Conservation (phyloP, 2,113 vertebrate genomes). For the Castor canadensis region DNA sequence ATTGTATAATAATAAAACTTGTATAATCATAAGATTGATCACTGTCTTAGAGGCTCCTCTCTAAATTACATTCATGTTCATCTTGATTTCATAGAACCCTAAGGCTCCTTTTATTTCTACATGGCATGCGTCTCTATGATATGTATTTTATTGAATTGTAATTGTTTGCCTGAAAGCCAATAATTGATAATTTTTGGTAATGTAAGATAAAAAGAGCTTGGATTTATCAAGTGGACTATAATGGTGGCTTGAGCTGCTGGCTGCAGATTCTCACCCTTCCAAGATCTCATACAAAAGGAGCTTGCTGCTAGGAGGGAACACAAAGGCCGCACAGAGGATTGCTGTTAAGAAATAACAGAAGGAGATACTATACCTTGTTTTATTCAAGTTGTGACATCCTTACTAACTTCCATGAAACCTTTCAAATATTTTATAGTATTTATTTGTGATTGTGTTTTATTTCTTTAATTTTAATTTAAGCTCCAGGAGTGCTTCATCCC, state of each 20-base stretch:
- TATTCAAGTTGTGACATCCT: background rate
- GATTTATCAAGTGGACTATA: background rate
- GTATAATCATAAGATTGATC: background rate
- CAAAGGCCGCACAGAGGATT: background rate
- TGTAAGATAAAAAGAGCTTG: background rate
- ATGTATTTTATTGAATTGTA: background rate
- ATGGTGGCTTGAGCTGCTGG: background rate
- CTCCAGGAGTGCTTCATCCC: background rate
- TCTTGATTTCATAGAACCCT: background rate
- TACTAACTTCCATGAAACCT: background rate
- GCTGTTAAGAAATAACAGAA: background rate
- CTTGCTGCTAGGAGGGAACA: background rate
- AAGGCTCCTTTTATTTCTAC: background rate
- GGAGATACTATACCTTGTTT: background rate
- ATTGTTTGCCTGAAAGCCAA: background rate
- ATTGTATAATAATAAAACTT: background rate
- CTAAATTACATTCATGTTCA: background rate
- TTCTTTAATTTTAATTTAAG: slow-evolving; percentile 32
- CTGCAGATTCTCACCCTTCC: background rate
- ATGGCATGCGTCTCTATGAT: background rate
- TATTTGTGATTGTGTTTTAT: slow-evolving; percentile 33
- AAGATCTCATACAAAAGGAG: accelerated
- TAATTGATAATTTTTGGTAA: background rate
- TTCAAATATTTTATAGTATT: background rate
- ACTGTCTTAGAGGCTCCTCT: background rate